These are phyloP conservation scores for Gobius niger DNA, from an alignment of 2,113 vertebrate species.

Conservation along the genomic window DNA sequence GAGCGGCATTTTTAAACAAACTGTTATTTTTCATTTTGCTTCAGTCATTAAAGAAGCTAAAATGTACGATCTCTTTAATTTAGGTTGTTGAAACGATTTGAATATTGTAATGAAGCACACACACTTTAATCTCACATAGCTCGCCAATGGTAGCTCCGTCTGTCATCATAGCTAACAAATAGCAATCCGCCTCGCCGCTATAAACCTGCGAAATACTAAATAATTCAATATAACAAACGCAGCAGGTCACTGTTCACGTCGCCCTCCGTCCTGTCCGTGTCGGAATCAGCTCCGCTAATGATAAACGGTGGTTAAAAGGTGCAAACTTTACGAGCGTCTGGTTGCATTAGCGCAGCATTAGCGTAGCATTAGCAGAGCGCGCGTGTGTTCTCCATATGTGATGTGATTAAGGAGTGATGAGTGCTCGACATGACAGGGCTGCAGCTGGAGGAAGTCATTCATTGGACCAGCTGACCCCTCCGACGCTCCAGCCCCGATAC, in stretches of 20 bases:
- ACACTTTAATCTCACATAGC: no score
- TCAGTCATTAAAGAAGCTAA: no score
- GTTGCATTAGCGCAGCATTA: slow-evolving; percentile 1
- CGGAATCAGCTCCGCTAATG: not conserved
- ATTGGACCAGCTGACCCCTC: slow-evolving; percentile 57
- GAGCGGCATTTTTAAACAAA: no score
- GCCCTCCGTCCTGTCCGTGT: not conserved
- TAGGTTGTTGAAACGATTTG: no score
- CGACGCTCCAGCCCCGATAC: slow-evolving; percentile 13
- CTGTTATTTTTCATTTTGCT: no score
- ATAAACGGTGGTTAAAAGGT: not conserved
- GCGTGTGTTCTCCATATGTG: slow-evolving; percentile 31
- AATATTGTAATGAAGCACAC: no score
- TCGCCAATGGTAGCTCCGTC: no score
- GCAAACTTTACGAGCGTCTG: slow-evolving; percentile 11
- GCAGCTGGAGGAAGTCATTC: slow-evolving; percentile 75
- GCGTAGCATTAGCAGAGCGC: not conserved
- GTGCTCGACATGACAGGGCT: slow-evolving; percentile 33
- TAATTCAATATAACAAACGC: not conserved
- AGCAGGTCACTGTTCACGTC: not conserved
- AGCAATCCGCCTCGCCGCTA: no score
- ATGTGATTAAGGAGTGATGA: slow-evolving; percentile 58
- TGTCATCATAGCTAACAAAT: no score
- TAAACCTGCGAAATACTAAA: no score
- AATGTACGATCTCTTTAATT: no score